Conservation (phyloP, 2,113 vertebrate species). For the Uria aalge region DNA sequence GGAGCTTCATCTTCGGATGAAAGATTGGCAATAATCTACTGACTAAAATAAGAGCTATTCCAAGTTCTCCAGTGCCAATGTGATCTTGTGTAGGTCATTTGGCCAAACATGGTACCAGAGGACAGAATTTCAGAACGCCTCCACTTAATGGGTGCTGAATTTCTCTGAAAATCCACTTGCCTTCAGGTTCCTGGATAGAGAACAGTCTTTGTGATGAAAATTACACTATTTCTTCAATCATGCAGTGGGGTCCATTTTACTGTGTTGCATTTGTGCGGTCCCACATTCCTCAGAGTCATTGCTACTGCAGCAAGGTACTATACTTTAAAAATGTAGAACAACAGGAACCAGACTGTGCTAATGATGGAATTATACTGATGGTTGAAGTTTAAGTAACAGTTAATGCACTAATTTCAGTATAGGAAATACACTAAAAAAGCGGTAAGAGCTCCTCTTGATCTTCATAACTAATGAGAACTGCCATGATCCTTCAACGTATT, state of each 20-base stretch:
- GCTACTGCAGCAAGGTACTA: not conserved
- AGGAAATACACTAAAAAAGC: not conserved
- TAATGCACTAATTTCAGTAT: not conserved
- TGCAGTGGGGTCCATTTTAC: not conserved
- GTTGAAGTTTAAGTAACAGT: not conserved
- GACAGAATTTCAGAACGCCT: not conserved
- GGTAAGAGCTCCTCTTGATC: not conserved
- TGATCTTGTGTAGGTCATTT: not conserved
- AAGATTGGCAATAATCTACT: not conserved
- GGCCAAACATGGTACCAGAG: not conserved
- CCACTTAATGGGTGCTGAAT: not conserved
- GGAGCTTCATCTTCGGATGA: not conserved
- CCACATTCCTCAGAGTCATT: not conserved
- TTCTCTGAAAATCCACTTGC: not conserved
- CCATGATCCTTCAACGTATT: not conserved
- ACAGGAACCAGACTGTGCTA: not conserved
- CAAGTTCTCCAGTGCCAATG: not conserved
- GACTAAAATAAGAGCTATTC: not conserved
- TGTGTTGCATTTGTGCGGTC: not conserved
- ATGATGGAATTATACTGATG: not conserved
- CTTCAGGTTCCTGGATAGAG: not conserved
- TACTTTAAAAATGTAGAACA: not conserved
- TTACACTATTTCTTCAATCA: fast-evolving
- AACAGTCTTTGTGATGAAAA: not conserved
- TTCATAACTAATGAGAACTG: constrained; percentile 11